phyloP scores from a whole-genome alignment of 2,888 invertebrate species.

The Sarcophaga carnaria region DNA sequence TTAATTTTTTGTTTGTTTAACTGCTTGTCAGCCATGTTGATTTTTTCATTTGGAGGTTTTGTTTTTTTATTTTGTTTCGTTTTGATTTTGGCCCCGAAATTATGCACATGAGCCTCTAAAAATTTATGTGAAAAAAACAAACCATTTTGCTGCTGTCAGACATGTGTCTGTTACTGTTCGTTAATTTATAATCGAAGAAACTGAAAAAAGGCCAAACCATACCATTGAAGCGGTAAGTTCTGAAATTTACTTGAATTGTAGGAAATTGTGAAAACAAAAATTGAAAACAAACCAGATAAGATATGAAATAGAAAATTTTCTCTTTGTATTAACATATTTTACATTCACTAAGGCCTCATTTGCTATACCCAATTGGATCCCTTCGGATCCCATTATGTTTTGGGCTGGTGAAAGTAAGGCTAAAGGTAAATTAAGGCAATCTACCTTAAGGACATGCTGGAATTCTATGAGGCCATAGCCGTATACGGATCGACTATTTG shows the following conservation, averaged over 20 bases:
- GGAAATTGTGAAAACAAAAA: background rate
- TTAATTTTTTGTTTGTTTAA: background rate
- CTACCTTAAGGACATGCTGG: no score
- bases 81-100: conserved; percentile 54
- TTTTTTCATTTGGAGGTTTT: background rate
- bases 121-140: background rate
- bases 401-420: no score
- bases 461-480: no score
- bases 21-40: conserved; percentile 53
- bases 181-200: background rate
- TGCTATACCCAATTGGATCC: no score
- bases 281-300: no score
- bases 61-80: conserved; percentile 18
- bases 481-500: no score
- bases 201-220: background rate
- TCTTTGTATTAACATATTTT: no score
- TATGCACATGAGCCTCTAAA: conserved; percentile 27
- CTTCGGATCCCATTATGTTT: no score
- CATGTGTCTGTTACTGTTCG: background rate
- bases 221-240: background rate
- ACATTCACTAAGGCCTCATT: no score
- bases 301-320: no score
- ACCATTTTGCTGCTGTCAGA: background rate
- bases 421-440: no score
- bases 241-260: background rate